Conservation (phyloP, 2,888 invertebrate species). For the Lasiommata megera region DNA sequence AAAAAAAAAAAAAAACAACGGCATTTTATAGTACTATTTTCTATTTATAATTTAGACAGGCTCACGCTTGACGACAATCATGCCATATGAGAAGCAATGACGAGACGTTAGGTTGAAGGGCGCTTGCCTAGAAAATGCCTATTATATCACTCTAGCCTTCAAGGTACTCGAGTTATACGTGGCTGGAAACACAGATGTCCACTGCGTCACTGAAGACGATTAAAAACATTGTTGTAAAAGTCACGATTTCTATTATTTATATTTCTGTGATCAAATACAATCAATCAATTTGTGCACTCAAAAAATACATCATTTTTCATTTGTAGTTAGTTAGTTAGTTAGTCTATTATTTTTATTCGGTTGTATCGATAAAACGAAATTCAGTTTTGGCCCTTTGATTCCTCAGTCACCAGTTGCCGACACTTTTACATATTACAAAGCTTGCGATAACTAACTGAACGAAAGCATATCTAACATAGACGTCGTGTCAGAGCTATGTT, state of each 20-base stretch:
- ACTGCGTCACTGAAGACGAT: too few species aligned
- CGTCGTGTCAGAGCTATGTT: slow-evolving; percentile 77
- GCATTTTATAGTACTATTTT: too few species aligned
- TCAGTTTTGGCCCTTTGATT: slow-evolving; percentile 71
- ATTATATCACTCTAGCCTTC: too few species aligned
- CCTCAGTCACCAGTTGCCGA: slow-evolving; percentile 75
- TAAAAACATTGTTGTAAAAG: too few species aligned
- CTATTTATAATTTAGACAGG: too few species aligned
- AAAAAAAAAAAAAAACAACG: too few species aligned
- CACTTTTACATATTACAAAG: slow-evolving; percentile 61
- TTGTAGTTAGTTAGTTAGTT: slow-evolving; percentile 28
- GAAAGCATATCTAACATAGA: slow-evolving; percentile 77
- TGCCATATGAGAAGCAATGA: too few species aligned
- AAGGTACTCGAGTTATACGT: too few species aligned
- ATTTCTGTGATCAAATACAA: slow-evolving; percentile 33
- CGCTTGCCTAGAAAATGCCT: too few species aligned
- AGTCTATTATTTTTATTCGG: slow-evolving; percentile 30
- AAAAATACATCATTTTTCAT: slow-evolving; percentile 55
- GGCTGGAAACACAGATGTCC: too few species aligned
- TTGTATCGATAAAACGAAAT: slow-evolving; percentile 55
- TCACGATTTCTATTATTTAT: background rate
- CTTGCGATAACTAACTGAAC: slow-evolving; percentile 73
- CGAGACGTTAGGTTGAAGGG: too few species aligned
- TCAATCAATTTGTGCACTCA: slow-evolving; percentile 62
- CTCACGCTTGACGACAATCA: too few species aligned